These are phyloP conservation scores for Eurypyga helias DNA, from an alignment of 2,113 vertebrate species.

Conservation along the genomic window DNA sequence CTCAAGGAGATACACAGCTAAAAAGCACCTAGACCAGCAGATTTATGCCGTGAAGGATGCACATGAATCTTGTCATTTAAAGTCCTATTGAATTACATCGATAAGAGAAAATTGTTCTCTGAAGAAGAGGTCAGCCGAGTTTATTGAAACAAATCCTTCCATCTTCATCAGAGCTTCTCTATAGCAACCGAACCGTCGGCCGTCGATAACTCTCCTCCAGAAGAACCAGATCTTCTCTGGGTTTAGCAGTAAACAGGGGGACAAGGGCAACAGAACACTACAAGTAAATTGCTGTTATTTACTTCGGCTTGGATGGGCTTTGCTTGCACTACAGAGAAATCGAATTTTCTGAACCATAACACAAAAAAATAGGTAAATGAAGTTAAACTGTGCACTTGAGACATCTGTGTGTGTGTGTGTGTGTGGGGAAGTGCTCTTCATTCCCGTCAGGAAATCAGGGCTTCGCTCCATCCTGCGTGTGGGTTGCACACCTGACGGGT, in stretches of 20 bases:
- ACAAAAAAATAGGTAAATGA: slow-evolving; percentile 24
- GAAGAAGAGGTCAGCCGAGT: slow-evolving; percentile 36
- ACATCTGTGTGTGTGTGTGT: not conserved
- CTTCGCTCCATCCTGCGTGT: not conserved
- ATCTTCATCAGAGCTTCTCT: slow-evolving; percentile 46
- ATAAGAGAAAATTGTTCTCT: slow-evolving; percentile 44
- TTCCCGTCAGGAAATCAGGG: not conserved
- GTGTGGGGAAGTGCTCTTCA: not conserved
- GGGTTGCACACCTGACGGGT: not conserved
- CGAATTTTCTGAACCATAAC: not conserved
- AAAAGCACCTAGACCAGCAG: not conserved
- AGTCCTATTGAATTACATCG: slow-evolving; percentile 13
- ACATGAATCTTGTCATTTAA: slow-evolving; percentile 51
- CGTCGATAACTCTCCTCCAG: slow-evolving; percentile 2
- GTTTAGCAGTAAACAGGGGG: not conserved
- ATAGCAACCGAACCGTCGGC: slow-evolving; percentile 3
- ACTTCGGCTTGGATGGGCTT: not conserved
- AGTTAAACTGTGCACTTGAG: slow-evolving; percentile 13
- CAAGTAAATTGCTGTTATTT: slow-evolving; percentile 25
- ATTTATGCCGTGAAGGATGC: not conserved
- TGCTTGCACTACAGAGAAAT: not conserved
- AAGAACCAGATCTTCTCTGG: not conserved
- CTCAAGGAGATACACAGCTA: slow-evolving; percentile 43
- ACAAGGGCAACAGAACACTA: slow-evolving; percentile 10
- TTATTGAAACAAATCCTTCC: slow-evolving; percentile 63